Base-by-base conservation (phyloP, 1,140 invertebrate species). In the Leucophenga varia region DNA sequence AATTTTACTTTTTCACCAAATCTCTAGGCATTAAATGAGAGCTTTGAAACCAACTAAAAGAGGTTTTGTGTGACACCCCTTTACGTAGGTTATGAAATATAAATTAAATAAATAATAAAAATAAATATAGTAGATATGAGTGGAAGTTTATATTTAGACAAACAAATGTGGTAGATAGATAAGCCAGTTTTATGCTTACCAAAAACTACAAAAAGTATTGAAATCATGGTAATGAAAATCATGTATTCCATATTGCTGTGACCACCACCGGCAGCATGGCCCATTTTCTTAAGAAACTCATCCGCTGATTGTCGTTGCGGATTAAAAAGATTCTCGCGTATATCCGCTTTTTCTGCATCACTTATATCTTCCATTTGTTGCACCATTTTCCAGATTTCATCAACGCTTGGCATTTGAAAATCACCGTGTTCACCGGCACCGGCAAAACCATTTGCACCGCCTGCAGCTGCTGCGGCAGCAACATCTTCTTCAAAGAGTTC, bases 351-450 rank as follows among this genome's bases (percentile, higher is more conserved):
- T 43, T 82, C 77, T 10, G 79, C 78, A 19, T 83, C 82, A 18
- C 75, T 69, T 10, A 84, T 57, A 1, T 77, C 79, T 5, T 64
- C 57, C 52, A 82, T 72, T 0, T 72, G 59, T 28, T 84, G 77
- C 20, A 85, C 59, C 61, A 83, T 67, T n/a, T 79, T 78, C 43
- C 82, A 55, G 0, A 84, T 57, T 28, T 83, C 75, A 36, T 84
- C 79, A 2, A 75, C 57, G 3, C 77, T 76, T 9, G 81, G 80
- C 54, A 78, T 57, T 56, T 78, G 57, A 19, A 63, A 72, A 41
- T 61, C 54, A 5, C 60, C 53, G 18, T 34, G 18, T 20, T 43
- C 44, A 10, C 59, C 67, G 2, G 63, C 49, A 18, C 50, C 47
- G 3, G 32, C 43, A 31, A 74, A 75, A 1, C 65, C 61, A 6